Evolutionary conservation across 1,140 invertebrate genomes (phyloP).

Genomic region (Magallana angulata): DNA sequence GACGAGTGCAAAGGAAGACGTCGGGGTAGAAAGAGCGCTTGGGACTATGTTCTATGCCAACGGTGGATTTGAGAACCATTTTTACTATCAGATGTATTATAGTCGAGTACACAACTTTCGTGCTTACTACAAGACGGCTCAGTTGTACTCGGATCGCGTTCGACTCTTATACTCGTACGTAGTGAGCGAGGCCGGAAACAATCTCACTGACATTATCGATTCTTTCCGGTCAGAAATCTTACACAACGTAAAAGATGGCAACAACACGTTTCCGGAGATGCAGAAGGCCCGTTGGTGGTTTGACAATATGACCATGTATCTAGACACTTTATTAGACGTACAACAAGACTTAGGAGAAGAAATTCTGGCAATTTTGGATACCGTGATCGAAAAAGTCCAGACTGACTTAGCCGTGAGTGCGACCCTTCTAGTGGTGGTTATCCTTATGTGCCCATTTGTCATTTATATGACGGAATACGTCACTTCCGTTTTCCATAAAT

Average conservation of each 20-base stretch:
- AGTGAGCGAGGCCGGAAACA: conserved; percentile 38
- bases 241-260: conserved; percentile 56
- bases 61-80: conserved; percentile 66
- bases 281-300: conserved; percentile 64
- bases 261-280: conserved; percentile 4
- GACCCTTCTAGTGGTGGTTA: conserved; percentile 65
- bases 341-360: conserved; percentile 68
- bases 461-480: conserved; percentile 66
- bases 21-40: conserved; percentile 70
- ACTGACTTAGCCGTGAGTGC: conserved; percentile 36
- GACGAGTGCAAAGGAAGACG: conserved; percentile 66
- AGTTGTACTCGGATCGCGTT: conserved; percentile 60
- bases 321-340: conserved; percentile 71
- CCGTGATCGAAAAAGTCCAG: conserved; percentile 37
- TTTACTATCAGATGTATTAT: conserved; percentile 69
- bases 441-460: conserved; percentile 73
- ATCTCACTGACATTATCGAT: conserved; percentile 54
- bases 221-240: conserved; percentile 59
- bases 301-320: conserved; percentile 73
- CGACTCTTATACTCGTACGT: conserved; percentile 50
- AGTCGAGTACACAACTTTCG: conserved; percentile 59
- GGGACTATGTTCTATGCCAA: conserved; percentile 67
- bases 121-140: conserved; percentile 58
- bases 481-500: conserved; percentile 38
- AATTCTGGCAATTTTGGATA: conserved; percentile 48